phyloP scores from a whole-genome alignment of 2,888 invertebrate genomes.

The Lithodes maja region DNA sequence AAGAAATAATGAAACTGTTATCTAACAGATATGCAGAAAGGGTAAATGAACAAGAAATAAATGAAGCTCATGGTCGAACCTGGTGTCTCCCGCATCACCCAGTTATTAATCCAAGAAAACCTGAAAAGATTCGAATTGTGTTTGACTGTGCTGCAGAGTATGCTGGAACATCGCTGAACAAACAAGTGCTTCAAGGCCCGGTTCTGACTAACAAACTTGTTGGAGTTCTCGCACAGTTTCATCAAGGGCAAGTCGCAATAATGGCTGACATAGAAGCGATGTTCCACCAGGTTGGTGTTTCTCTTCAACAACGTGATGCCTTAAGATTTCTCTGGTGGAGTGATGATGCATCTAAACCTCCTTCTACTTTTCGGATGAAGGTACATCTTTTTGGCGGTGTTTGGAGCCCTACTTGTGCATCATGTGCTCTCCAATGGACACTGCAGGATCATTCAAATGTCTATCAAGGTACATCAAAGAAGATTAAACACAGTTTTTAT shows the following conservation, averaged over 20 bases:
- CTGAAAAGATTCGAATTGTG: background rate
- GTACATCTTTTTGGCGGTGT: slow-evolving; percentile 5
- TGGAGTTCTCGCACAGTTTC: slow-evolving; percentile 20
- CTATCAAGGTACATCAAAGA: background rate
- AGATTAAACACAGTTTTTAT: background rate
- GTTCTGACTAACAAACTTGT: slow-evolving; percentile 35
- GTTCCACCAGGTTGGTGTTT: slow-evolving; percentile 31
- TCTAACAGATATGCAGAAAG: too few species aligned
- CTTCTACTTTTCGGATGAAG: background rate
- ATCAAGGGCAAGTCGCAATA: slow-evolving; percentile 25
- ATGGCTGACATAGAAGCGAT: slow-evolving; percentile 45
- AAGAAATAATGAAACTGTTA: too few species aligned
- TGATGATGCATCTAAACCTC: background rate
- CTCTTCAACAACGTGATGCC: background rate
- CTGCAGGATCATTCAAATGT: background rate
- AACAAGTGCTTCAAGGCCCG: slow-evolving; percentile 33
- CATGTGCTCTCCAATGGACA: background rate
- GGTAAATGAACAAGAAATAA: too few species aligned
- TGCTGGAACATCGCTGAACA: slow-evolving; percentile 18
- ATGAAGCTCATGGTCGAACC: background rate
- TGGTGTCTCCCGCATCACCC: slow-evolving; percentile 23
- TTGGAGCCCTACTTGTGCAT: background rate
- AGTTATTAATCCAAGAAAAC: background rate
- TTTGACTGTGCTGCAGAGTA: slow-evolving; percentile 8
- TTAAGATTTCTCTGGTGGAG: slow-evolving; percentile 17